Evolutionary conservation across 2,797 vertebrate species (phyloP), one percentile per base, ranked within the genome.

Genomic region (Falco rusticolus): DNA sequence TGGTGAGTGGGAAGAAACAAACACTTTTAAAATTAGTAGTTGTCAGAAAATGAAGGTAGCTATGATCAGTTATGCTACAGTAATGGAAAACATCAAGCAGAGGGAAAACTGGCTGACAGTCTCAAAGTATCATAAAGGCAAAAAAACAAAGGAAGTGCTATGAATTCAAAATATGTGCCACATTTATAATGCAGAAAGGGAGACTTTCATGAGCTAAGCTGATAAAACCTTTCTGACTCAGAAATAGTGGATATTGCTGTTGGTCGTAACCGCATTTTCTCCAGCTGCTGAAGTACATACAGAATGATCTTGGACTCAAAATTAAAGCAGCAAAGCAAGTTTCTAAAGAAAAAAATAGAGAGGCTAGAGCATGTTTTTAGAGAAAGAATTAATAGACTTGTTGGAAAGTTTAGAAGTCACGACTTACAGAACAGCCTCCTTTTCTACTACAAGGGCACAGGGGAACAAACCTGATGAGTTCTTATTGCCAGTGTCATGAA

Each of bases 171-270:
- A 82, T 74, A 65, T 8, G 59, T 72, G 78, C 50, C 29, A 74
- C 59, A 79, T 88, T 72, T 90, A 87, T 76, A 94, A 96, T 84
- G 83, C 93, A 89, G 80, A 94, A 86, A 79, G 80, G 63, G 74
- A 96, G 77, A 87, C 61, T 91, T 96, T 90, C 34, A 45, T 61
- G 87, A 83, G 59, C 72, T 91, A 87, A 95, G 84, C 65, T 94
- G 89, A 88, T 94, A 88, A 95, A 94, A 91, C 75, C 93, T 76
- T 89, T 94, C 87, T 90, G 93, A 78, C 50, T 92, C 68, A 31
- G 56, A 69, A 82, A 37, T 9, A 56, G 34, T 75, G 51, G 65
- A 81, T 95, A 89, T 81, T 93, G 89, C 83, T 93, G 66, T 74
- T 78, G 82, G 79, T 81, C 79, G 60, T 93, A 91, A 87, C 70